Evolutionary conservation across 1,140 invertebrate species (phyloP), one percentile per base, ranked within the genome.

Genomic region (Drosophila willistoni): DNA sequence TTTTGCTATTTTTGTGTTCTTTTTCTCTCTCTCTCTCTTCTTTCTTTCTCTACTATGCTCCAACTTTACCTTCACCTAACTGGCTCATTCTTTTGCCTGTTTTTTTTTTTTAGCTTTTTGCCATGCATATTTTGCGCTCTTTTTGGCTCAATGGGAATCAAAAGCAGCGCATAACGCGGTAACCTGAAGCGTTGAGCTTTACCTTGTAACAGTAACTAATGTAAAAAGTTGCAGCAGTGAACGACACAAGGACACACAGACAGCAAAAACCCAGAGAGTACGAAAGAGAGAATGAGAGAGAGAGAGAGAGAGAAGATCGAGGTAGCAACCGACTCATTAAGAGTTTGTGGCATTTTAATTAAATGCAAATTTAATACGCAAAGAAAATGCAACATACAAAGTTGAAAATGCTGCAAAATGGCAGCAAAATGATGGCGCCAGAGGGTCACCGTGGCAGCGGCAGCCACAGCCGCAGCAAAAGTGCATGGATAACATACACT

Each of bases 331-430:
- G 64, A 79, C 76, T 79, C 77, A 79, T 79, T 79, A 79, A 78
- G 77, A 78, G 77, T 78, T 79, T 78, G 77, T 78, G 70, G 75
- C 64, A 73, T 79, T 79, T 79, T 79, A 79, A 79, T 79, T 79
- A 79, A 79, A 79, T 79, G 77, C 77, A 79, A 79, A 79, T 79
- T 79, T 79, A 79, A 79, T 79, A 79, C 61, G 77, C 70, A 79
- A 79, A 69, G 77, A 73, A 77, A 79, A 61, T 79, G 75, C 76
- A 62, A 62, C 56, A 67, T 47, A 79, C 60, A 73, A 73, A 78
- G 57, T 51, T 60, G n/a, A 36, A 65, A 63, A 59, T 51, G 25
- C 60, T 57, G 25, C 19, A 34, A 56, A 77, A 44, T 77, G 68
- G 39, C 73, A 36, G 62, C 62, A 25, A 56, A 68, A 56, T 51